Conservation (phyloP, 2,113 vertebrate genomes). For the Tricholaema leucomelas region DNA sequence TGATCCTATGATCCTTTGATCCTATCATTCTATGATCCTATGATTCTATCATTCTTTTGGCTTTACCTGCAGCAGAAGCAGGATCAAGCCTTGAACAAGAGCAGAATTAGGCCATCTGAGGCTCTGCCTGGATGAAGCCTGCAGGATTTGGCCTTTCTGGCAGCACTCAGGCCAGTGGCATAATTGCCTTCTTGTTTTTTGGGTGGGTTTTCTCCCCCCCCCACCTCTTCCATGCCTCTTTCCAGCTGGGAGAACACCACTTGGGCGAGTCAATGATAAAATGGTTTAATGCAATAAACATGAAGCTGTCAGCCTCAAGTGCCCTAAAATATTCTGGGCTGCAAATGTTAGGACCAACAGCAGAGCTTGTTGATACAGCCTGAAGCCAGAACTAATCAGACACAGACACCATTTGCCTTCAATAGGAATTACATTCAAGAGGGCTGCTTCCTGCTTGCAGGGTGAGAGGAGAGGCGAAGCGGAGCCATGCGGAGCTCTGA, state of each 20-base stretch:
- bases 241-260: background rate
- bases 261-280: background rate
- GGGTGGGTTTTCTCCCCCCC: background rate
- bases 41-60: background rate
- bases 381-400: constrained; percentile 65
- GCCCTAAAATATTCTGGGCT: constrained; percentile 51
- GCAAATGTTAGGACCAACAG: constrained; percentile 50
- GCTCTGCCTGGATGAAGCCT: background rate
- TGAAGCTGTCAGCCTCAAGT: constrained; percentile 49
- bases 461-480: background rate
- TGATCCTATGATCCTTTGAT: no score
- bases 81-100: background rate
- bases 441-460: constrained; percentile 31
- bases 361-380: constrained; percentile 46
- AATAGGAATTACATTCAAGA: constrained; percentile 57
- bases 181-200: background rate
- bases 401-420: constrained; percentile 60
- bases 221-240: background rate
- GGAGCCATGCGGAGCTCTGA: background rate
- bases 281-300: constrained; percentile 50
- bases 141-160: background rate
- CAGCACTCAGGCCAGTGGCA: background rate
- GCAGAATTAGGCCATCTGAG: background rate
- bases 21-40: no score
- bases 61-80: background rate